Base-by-base conservation (phyloP, 2,888 invertebrate species). In the Endotricha flammealis region DNA sequence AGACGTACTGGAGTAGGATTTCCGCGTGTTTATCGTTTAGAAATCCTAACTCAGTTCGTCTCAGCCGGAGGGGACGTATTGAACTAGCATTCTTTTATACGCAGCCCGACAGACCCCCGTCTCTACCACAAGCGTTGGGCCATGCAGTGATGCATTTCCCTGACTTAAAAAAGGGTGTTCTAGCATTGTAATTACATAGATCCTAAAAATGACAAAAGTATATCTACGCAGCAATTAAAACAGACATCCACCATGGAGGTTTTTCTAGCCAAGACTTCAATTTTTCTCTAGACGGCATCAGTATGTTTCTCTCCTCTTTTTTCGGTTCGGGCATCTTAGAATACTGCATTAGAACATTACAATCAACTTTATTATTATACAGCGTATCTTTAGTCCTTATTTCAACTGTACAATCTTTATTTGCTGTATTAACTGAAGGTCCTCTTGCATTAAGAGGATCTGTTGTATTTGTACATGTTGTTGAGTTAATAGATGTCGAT, bases 201-300 rank as follows among this genome's bases (percentile, higher is more conserved):
- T n/a, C n/a, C n/a, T n/a, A n/a, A n/a, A n/a, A n/a, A n/a, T n/a
- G n/a, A n/a, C n/a, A n/a, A n/a, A n/a, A n/a, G n/a, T n/a, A n/a
- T n/a, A n/a, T n/a, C n/a, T 57, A 83, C 3, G 74, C 66, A 23
- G 78, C 76, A 36, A 85, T 71, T 39, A 85, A 78, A 41, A 76
- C 38, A 11, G 82, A 70, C 57, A 78, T 48, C 85, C 85, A 85
- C 85, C 85, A 83, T 0, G 85, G 85, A 1, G 83, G 85, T 22
- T 70, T 82, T 2, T 64, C 41, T 7, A 79, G 36, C 78, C 79
- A 81, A 0, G 72, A 51, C 39, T 79, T 77, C 17, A 85, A 42
- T 42, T 65, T 75, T 2, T 53, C 48, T 42, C 66, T 68, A 3
- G 64, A 37, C n/a, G 85, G 85, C 23, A 83, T 42, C 6, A 67